These are phyloP conservation scores for Tethea ocularis DNA, from an alignment of 2,888 invertebrate genomes.

Conservation along the genomic window DNA sequence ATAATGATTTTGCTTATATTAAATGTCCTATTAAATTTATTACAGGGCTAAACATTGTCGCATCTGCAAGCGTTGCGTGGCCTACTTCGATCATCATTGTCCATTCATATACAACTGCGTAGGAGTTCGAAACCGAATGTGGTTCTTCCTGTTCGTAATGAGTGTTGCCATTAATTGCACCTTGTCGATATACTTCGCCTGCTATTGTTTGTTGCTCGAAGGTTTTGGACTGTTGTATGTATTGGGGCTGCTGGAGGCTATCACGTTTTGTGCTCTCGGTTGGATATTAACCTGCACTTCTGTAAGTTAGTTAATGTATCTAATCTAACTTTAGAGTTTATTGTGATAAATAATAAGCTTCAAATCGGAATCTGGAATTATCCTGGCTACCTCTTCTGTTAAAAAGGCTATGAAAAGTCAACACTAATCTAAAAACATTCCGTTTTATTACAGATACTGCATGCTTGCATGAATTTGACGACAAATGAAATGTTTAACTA, in stretches of 20 bases:
- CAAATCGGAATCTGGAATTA: background rate
- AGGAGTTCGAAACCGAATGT: constrained; percentile 94
- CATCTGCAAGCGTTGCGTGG: constrained; percentile 94
- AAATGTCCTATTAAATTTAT: constrained; percentile 6
- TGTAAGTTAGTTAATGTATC: constrained; percentile 85
- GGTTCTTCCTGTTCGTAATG: constrained; percentile 96
- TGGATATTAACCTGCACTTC: constrained; percentile 95
- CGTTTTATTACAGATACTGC: constrained; percentile 88
- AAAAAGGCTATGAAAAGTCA: too few species aligned
- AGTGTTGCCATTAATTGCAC: constrained; percentile 95
- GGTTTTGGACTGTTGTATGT: constrained; percentile 93
- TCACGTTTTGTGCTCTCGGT: constrained; percentile 93
- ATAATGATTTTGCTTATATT: too few species aligned
- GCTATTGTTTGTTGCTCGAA: constrained; percentile 92
- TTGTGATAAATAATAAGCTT: background rate
- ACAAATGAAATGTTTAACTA: constrained; percentile 98
- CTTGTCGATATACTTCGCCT: constrained; percentile 93
- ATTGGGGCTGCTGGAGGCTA: constrained; percentile 91
- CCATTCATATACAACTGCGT: constrained; percentile 98
- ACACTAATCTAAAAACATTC: background rate
- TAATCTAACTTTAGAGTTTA: too few species aligned
- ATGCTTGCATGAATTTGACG: constrained; percentile 96
- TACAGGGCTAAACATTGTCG: constrained; percentile 93
- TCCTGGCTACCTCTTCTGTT: too few species aligned
- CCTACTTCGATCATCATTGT: constrained; percentile 97